Evolutionary conservation across 2,888 invertebrate genomes (phyloP), one percentile per base, ranked within the genome.

Genomic region (Plebejus argus): DNA sequence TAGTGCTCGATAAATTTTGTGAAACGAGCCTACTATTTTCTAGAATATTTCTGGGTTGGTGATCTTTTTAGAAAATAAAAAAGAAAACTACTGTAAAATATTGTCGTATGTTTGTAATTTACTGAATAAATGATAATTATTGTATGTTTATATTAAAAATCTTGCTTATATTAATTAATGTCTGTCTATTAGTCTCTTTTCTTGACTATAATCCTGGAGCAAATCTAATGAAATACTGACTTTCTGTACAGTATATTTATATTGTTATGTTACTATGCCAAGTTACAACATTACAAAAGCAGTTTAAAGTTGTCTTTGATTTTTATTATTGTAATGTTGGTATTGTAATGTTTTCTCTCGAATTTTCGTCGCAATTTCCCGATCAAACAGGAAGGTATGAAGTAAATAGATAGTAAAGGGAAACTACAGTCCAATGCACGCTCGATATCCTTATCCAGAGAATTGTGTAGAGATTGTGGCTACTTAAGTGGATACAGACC

Each of bases 1-100:
- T 84, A 83, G 81, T 80, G 81, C 79, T 82, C 82, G 83, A 84
- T 86, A 83, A 78, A 70, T 78, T 79, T 76, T 81, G 12, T 45
- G 33, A 18, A 76, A 76, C 33, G 70, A n/a, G 61, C 49, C 66
- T 33, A 33, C 70, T 70, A 70, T 39, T 76, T 76, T 12, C 53
- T 39, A 71, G 39, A 39, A 66, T 28, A 66, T 66, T 66, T 28
- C 15, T 28, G 61, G 1, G 10, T 18, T 33, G 5, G 66, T 23
- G 1, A 23, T 10, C 3, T 20, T 58, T 61, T 61, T 20, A 10
- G 23, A 12, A 61, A 20, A 20, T 61, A 4, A 8, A 8, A 10
- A 23, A n/a, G n/a, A n/a, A 61, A 20, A 10, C 20, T 20, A 20
- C 7, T 20, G 18, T 15, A 15, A 49, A 49, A 3, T 49, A 15